Evolutionary conservation across 1,140 invertebrate species (phyloP).

Genomic region (Drosophila littoralis): DNA sequence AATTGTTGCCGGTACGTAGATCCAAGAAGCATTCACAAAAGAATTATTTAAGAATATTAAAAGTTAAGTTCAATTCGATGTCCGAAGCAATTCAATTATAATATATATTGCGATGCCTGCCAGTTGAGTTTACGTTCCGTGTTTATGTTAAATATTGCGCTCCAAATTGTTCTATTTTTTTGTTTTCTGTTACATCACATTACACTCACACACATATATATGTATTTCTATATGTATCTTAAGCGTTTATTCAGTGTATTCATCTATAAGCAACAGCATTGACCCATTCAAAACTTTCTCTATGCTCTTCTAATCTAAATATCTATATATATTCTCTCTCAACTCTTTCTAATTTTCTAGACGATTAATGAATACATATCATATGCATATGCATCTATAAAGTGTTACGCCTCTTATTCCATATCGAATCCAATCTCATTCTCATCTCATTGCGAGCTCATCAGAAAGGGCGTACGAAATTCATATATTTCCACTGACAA

Average conservation of each 20-base stretch:
- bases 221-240: conserved; percentile 50
- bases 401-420: conserved; percentile 58
- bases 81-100: conserved; percentile 33
- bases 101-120: conserved; percentile 49
- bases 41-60: conserved; percentile 17
- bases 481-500: conserved; percentile 36
- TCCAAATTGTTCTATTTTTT: conserved; percentile 21
- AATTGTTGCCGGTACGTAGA: conserved; percentile 93
- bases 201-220: conserved; percentile 15
- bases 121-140: conserved; percentile 69
- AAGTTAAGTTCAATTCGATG: conserved; percentile 53
- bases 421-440: conserved; percentile 51
- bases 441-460: conserved; percentile 61
- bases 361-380: conserved; percentile 83
- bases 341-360: conserved; percentile 83
- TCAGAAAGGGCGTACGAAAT: conserved; percentile 38
- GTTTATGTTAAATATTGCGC: conserved; percentile 57
- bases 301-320: conserved; percentile 79
- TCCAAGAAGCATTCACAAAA: not conserved
- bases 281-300: conserved; percentile 61
- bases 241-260: conserved; percentile 59
- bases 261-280: conserved; percentile 36
- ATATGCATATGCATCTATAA: conserved; percentile 70
- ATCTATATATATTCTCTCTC: conserved; percentile 77
- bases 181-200: conserved; percentile 31